Percentiles rank a stretch among this genome's conserved stretches.
These are phyloP conservation scores for Coleophora deauratella DNA, from an alignment of 2,888 invertebrate genomes.

Conservation along the genomic window DNA sequence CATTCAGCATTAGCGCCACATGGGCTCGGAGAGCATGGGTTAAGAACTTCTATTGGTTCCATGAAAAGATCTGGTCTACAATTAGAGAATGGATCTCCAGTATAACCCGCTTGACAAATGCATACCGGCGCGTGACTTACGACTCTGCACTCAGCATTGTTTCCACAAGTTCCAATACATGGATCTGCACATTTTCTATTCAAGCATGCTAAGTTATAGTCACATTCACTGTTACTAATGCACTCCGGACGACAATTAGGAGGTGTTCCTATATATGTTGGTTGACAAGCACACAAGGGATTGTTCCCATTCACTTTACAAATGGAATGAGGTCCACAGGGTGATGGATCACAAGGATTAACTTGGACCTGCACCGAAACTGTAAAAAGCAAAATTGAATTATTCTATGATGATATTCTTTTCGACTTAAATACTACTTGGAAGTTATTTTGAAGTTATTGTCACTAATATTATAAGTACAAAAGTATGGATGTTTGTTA, in stretches of 20 bases:
- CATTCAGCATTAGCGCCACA: conserved; percentile 78
- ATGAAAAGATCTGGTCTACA: conserved; percentile 60
- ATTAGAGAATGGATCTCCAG: conserved; percentile 84
- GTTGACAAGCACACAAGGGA: conserved; percentile 83
- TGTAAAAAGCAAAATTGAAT: conserved; percentile 25
- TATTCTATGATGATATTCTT: no score
- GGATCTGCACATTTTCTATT: conserved; percentile 86
- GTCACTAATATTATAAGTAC: no score
- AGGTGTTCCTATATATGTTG: conserved; percentile 79
- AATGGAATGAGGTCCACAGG: conserved; percentile 84
- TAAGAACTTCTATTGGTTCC: conserved; percentile 53
- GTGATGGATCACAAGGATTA: conserved; percentile 80
- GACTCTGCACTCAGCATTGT: conserved; percentile 83
- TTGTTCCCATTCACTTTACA: conserved; percentile 79
- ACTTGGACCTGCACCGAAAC: conserved; percentile 38
- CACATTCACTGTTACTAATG: conserved; percentile 83
- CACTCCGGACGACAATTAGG: conserved; percentile 88
- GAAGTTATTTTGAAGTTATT: no score
- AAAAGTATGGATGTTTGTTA: no score
- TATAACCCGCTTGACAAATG: conserved; percentile 78
- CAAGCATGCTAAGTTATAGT: conserved; percentile 79
- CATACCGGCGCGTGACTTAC: conserved; percentile 84
- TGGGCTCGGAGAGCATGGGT: conserved; percentile 78
- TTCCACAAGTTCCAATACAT: conserved; percentile 81
- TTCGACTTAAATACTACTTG: no score